A percentile compares a stretch with the other conserved stretches of the same genome.
Evolutionary conservation across 2,113 vertebrate species (phyloP).

Genomic region (Nesogale talazaci): DNA sequence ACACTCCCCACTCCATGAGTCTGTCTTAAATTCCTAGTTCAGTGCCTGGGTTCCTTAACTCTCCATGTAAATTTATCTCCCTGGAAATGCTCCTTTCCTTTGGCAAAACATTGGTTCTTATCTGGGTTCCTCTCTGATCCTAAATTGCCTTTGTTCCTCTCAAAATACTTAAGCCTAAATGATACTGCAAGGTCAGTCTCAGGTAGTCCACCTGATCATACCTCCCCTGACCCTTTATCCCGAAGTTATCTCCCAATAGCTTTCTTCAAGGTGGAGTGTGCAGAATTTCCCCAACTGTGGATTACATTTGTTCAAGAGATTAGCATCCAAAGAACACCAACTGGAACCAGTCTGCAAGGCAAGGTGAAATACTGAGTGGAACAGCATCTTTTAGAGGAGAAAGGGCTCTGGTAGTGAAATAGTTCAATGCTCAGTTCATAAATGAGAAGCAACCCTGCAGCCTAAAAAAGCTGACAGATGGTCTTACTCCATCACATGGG

Average conservation of each 20-base stretch:
- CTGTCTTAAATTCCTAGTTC: not conserved
- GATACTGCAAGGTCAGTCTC: not conserved
- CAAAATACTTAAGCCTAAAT: conserved; percentile 29
- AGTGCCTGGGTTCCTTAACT: not conserved
- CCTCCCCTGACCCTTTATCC: no score
- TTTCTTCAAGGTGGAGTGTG: not conserved
- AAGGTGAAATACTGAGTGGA: not conserved
- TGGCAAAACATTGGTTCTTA: not conserved
- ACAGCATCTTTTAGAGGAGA: no score
- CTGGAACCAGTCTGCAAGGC: not conserved
- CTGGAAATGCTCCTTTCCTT: not conserved
- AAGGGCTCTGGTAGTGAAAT: not conserved
- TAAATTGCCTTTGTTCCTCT: conserved; percentile 13
- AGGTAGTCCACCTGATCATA: not conserved
- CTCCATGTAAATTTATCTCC: not conserved
- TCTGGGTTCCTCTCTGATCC: not conserved
- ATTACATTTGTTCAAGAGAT: not conserved
- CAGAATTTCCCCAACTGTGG: conserved; percentile 29
- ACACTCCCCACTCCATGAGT: not conserved
- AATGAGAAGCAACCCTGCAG: not conserved
- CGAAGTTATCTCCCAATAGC: not conserved
- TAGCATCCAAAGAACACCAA: not conserved
- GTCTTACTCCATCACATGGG: not conserved
- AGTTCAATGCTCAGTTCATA: not conserved
- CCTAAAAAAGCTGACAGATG: not conserved